Base-by-base conservation (phyloP, 2,113 vertebrate species). In the Camelus dromedarius region DNA sequence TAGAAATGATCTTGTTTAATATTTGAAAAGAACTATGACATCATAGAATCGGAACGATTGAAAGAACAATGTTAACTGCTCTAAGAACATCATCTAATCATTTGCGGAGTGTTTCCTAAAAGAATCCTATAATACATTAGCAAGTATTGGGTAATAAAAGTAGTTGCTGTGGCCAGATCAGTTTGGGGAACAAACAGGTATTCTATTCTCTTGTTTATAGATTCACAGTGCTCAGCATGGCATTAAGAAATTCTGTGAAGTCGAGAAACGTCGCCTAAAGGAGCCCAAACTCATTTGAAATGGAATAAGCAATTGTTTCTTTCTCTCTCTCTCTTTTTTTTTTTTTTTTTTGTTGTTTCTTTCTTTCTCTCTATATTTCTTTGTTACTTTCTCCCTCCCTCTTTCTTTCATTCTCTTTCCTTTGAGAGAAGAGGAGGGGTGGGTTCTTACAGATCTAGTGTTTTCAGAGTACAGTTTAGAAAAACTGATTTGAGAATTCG, bases 1-100 rank as follows among this genome's bases (percentile, higher is more conserved):
- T 50, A 86, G 32, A 26, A 95, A 79, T 52, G 19, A 67, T 58
- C 12, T 35, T 26, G 1, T 52, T 84, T 66, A 66, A 91, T 93
- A 94, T 48, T 93, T 73, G 35, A 83, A 79, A 58, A 93, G 35
- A 90, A 89, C 42, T 70, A 80, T 88, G 64, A n/a, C 19, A 79
- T 56, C 42, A 70, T 8, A 77, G 73, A 77, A 67, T 77, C 69
- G 8, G 11, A 86, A 72, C 54, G 46, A 82, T 66, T 85, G 66
- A 70, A 87, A 94, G 19, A 24, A 11, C 82, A 89, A 75, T 64
- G 30, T 60, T 70, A 88, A 72, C 26, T 46, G 13, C 12, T 91
- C 56, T 28, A 22, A 95, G 66, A 95, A 82, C 38, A 89, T 6
- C 2, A 4, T 89, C 26, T 54, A 62, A 66, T 80, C 15, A 75